Evolutionary conservation across 2,113 vertebrate species (phyloP), one percentile per base, ranked within the genome.

Genomic region (Pseudorectes ferrugineus): DNA sequence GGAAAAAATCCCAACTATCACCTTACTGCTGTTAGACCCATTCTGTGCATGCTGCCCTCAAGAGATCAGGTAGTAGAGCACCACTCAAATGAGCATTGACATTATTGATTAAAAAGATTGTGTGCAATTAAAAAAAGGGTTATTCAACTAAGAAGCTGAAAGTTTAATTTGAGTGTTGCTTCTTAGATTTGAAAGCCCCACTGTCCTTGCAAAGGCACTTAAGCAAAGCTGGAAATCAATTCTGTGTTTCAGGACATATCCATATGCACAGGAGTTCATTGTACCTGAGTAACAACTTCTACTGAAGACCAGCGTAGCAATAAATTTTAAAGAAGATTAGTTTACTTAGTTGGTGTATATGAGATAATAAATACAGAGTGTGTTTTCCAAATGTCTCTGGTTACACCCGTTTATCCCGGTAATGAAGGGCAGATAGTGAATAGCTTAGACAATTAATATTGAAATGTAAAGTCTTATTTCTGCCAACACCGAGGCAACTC

Each of bases 131-230:
- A 28, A 52, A 54, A 15, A 11, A 19, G 2, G 4, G 6, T 59
- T 7, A 23, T 36, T 79, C 48, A 72, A 16, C n/a, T 46, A 55
- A 73, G 24, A 46, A 33, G 29, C 24, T 42, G 33, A 25, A 74
- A 58, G 65, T 67, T 79, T 42, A 52, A 57, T 52, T 16, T 42
- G 24, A 73, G 36, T 36, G 22, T n/a, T 77, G 38, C 63, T 62
- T 96, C 98, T 95, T 98, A 99, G 98, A 94, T 99, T 99, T 46
- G 70, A 82, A 82, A 93, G 48, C 33, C 80, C 17, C 6, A 8
- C 35, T 45, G 23, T n/a, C 21, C 45, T 85, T 57, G 23, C 19
- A 81, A 40, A 68, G 16, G 12, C 31, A 26, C 12, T 73, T 33
- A 24, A 70, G 49, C n/a, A 57, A 70, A 65, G 38, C 7, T 78